Percentiles rank a stretch among this genome's conserved stretches.
Evolutionary conservation across 2,797 vertebrate genomes (phyloP).

Genomic region (Eupleurogrammus muticus): DNA sequence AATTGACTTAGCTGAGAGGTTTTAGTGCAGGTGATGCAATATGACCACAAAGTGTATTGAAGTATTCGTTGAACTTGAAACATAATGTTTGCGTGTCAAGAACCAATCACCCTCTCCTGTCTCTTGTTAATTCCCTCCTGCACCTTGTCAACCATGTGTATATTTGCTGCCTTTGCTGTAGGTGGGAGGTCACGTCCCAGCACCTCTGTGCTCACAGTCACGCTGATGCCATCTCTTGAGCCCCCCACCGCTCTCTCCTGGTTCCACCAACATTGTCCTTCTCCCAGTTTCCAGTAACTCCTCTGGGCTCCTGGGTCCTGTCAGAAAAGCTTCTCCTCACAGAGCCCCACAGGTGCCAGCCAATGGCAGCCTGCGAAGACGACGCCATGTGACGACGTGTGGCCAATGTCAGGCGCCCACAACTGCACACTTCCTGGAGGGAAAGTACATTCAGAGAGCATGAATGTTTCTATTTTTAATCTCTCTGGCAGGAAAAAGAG

Average conservation of each 20-base stretch:
- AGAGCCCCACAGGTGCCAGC: slow-evolving; percentile 81
- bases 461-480: slow-evolving; percentile 85
- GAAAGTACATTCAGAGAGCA: slow-evolving; percentile 82
- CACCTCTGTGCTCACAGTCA: slow-evolving; percentile 54
- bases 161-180: slow-evolving; percentile 54
- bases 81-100: slow-evolving; percentile 18
- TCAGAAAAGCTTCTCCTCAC: slow-evolving; percentile 85
- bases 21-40: neutral
- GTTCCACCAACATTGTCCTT: slow-evolving; percentile 74
- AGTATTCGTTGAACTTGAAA: slow-evolving; percentile 21
- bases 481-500: slow-evolving; percentile 79
- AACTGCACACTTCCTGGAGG: slow-evolving; percentile 82
- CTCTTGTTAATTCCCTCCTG: slow-evolving; percentile 11
- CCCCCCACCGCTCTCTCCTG: slow-evolving; percentile 52
- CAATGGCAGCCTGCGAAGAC: slow-evolving; percentile 74
- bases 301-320: slow-evolving; percentile 80
- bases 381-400: slow-evolving; percentile 61
- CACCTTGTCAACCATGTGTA: slow-evolving; percentile 40
- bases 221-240: slow-evolving; percentile 57
- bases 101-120: slow-evolving; percentile 7
- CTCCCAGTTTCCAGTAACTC: slow-evolving; percentile 79
- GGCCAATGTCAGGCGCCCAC: slow-evolving; percentile 73
- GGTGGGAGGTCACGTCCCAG: slow-evolving; percentile 64
- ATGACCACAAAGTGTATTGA: neutral
- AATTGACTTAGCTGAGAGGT: neutral